Percentiles rank a stretch among this genome's conserved stretches.
These are phyloP conservation scores for Corticium candelabrum DNA, from an alignment of 37 sponge, comb jelly and placozoan genomes.

Conservation along the genomic window DNA sequence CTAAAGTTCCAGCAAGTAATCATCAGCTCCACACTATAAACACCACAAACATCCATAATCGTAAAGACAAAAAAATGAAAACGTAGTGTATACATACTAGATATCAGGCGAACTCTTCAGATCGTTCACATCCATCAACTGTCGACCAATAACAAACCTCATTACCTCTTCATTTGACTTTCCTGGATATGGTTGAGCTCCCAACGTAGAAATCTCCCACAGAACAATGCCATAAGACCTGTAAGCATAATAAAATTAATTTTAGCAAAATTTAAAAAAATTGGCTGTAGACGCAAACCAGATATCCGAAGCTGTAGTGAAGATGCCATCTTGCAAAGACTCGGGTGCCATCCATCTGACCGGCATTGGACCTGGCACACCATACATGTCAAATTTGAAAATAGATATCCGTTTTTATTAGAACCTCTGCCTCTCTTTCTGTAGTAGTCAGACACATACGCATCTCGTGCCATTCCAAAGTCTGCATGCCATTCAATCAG, in stretches of 20 bases:
- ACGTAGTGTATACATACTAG: too few species aligned
- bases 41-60: too few species aligned
- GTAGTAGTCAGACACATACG: conserved; percentile 71
- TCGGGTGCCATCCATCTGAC: conserved; percentile 85
- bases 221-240: conserved; percentile 70
- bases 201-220: conserved; percentile 66
- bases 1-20: too few species aligned
- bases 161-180: conserved; percentile 65
- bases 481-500: too few species aligned
- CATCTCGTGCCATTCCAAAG: conserved; percentile 69
- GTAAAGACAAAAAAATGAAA: too few species aligned
- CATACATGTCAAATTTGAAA: too few species aligned
- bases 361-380: conserved; percentile 54
- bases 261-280: too few species aligned
- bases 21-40: too few species aligned
- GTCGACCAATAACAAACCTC: conserved; percentile 66
- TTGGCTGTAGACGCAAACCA: conserved; percentile 49
- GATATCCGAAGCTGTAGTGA: conserved; percentile 62
- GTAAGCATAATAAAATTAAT: too few species aligned
- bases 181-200: conserved; percentile 64
- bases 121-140: too few species aligned
- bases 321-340: conserved; percentile 64
- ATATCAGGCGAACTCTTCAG: too few species aligned
- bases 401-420: too few species aligned
- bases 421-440: conserved; percentile 65